Conservation (phyloP, 2,113 vertebrate species). For the Atrichornis clamosus region DNA sequence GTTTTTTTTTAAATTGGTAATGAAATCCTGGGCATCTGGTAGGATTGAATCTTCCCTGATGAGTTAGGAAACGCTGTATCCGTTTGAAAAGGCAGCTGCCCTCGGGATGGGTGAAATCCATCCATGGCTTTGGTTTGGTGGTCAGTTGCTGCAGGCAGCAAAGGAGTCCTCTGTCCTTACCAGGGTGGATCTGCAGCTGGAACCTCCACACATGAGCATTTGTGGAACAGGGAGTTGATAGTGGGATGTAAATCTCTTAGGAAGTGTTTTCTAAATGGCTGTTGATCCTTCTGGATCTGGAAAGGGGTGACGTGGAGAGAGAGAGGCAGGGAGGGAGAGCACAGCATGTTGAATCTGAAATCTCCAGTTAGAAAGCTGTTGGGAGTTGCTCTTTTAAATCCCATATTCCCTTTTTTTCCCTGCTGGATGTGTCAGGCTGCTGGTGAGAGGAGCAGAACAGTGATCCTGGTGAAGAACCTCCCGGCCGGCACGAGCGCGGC, state of each 20-base stretch:
- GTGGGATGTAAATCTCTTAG: background rate
- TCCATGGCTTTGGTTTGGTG: background rate
- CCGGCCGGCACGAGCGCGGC: constrained; percentile 71
- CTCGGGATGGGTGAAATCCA: rapidly evolving
- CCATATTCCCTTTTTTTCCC: background rate
- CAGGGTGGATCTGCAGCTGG: background rate
- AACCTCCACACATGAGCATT: background rate
- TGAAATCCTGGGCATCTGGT: background rate
- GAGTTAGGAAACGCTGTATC: background rate
- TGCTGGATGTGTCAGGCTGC: constrained; percentile 68
- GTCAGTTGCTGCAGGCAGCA: background rate
- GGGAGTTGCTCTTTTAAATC: background rate
- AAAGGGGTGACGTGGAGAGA: background rate
- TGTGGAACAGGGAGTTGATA: background rate
- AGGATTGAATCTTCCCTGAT: background rate
- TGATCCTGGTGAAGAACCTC: constrained; percentile 94
- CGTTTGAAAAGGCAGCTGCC: background rate
- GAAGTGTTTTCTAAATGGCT: background rate
- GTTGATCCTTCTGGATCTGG: background rate
- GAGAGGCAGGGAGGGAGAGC: no score
- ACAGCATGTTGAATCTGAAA: rapidly evolving
- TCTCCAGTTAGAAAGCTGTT: background rate
- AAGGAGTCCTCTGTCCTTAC: background rate
- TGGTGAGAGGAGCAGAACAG: constrained; percentile 82
- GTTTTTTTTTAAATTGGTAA: background rate